phyloP scores from a whole-genome alignment of 1,140 invertebrate genomes.

The Hylaeus anthracinus region DNA sequence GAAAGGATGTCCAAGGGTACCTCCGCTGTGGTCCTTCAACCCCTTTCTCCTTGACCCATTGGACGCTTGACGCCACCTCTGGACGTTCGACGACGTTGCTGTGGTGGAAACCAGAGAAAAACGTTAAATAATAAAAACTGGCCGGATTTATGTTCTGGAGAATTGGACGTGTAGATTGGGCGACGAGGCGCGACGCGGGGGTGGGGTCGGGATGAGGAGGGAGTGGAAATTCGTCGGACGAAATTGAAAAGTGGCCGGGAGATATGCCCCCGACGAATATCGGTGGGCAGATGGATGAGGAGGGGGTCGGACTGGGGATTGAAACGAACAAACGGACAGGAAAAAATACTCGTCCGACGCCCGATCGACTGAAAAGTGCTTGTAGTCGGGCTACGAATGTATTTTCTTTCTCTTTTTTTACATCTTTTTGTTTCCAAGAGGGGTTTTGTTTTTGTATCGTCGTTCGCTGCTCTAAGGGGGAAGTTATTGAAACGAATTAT shows the following conservation, averaged over 20 bases:
- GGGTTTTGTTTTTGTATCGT: background rate
- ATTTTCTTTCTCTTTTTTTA: background rate
- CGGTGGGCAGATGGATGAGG: conserved; percentile 61
- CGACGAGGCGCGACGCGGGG: background rate
- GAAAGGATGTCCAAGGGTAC: background rate
- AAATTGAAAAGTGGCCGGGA: conserved; percentile 73
- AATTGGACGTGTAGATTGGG: conserved; percentile 49
- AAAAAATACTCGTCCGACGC: conserved; percentile 55
- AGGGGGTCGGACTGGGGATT: conserved; percentile 56
- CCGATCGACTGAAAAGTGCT: conserved; percentile 61
- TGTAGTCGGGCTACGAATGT: conserved; percentile 11
- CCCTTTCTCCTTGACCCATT: conserved; percentile 24
- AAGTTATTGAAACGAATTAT: conserved; percentile 8
- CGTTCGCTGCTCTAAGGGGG: background rate
- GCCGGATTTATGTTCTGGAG: conserved; percentile 57
- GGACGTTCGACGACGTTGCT: conserved; percentile 1
- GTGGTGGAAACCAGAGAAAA: background rate
- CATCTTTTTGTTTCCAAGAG: too few relatives aligned
- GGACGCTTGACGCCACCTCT: conserved; percentile 16
- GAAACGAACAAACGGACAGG: conserved; percentile 59
- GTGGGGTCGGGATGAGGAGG: background rate
- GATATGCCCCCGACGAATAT: conserved; percentile 59
- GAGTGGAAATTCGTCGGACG: conserved; percentile 50
- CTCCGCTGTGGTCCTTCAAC: conserved; percentile 17
- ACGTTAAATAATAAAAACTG: conserved; percentile 76